Evolutionary conservation across 2,888 invertebrate genomes (phyloP).

Genomic region (Drosophila nr. medialis): DNA sequence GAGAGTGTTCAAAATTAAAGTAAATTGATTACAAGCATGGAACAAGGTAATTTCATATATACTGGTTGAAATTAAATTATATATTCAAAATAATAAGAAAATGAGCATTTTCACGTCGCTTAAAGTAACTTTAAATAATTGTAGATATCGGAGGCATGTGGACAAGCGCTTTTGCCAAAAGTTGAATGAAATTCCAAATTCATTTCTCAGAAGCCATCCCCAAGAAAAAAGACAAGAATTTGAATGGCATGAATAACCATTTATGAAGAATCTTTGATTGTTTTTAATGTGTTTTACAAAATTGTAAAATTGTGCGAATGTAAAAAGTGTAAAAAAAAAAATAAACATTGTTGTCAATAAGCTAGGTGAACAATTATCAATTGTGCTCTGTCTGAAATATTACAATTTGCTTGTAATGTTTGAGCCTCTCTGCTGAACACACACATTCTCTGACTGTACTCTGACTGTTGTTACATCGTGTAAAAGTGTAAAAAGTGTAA

Average conservation of each 20-base stretch:
- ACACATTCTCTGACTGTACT: neutral
- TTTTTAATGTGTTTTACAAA: constrained; percentile 23
- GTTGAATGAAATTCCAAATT: neutral
- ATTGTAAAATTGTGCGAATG: neutral
- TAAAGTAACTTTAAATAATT: neutral
- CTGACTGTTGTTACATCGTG: neutral
- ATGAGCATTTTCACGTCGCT: no score
- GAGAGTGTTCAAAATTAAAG: neutral
- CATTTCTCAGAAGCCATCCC: neutral
- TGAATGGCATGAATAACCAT: constrained; percentile 22
- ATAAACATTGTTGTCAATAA: neutral
- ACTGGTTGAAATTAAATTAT: neutral
- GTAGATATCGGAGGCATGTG: neutral
- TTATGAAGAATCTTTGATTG: constrained; percentile 62
- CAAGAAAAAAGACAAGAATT: neutral
- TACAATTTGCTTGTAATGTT: neutral
- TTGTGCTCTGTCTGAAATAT: neutral
- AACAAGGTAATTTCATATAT: neutral
- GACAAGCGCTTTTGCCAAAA: neutral
- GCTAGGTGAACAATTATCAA: neutral
- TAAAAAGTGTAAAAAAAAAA: constrained; percentile 1
- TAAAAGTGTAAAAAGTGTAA: constrained; percentile 1
- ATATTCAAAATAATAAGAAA: neutral
- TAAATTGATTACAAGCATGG: neutral
- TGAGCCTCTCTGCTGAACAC: neutral